A percentile compares a stretch with the other conserved stretches of the same genome.
These are phyloP conservation scores for Columba guinea DNA, from an alignment of 2,797 vertebrate genomes.

Conservation along the genomic window DNA sequence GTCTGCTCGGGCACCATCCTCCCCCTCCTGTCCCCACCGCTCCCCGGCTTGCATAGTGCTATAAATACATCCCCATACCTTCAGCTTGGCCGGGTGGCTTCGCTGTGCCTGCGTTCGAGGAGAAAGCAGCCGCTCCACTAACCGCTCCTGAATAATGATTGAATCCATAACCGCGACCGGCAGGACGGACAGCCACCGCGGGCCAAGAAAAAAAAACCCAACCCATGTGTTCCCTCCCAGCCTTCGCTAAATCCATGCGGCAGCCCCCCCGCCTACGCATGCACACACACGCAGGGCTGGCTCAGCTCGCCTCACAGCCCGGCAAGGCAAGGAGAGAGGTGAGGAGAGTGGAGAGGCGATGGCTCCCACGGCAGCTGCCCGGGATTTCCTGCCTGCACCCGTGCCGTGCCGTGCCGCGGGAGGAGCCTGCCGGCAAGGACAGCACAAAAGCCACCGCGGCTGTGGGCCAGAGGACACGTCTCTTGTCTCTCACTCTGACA, in stretches of 20 bases:
- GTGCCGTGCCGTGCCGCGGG: constrained; percentile 24
- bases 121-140: constrained; percentile 93
- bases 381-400: constrained; percentile 52
- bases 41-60: not conserved
- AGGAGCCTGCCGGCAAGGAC: constrained; percentile 20
- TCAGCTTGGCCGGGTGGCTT: constrained; percentile 86
- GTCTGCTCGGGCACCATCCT: constrained; percentile 49
- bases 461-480: not conserved
- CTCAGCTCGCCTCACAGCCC: constrained; percentile 1
- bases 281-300: constrained; percentile 49
- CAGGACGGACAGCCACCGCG: constrained; percentile 8
- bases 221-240: constrained; percentile 64
- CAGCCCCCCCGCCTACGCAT: constrained; percentile 62
- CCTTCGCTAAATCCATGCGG: constrained; percentile 46
- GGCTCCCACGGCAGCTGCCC: constrained; percentile 35
- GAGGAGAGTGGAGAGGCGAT: not conserved
- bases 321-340: not conserved
- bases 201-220: constrained; percentile 30
- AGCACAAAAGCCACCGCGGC: not conserved
- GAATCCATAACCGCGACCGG: constrained; percentile 85
- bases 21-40: constrained; percentile 8
- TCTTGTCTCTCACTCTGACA: not conserved
- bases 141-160: constrained; percentile 93
- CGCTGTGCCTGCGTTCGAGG: constrained; percentile 84
- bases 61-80: constrained; percentile 81